Base-by-base conservation (phyloP, 2,797 vertebrate genomes). In the Capromys pilorides region DNA sequence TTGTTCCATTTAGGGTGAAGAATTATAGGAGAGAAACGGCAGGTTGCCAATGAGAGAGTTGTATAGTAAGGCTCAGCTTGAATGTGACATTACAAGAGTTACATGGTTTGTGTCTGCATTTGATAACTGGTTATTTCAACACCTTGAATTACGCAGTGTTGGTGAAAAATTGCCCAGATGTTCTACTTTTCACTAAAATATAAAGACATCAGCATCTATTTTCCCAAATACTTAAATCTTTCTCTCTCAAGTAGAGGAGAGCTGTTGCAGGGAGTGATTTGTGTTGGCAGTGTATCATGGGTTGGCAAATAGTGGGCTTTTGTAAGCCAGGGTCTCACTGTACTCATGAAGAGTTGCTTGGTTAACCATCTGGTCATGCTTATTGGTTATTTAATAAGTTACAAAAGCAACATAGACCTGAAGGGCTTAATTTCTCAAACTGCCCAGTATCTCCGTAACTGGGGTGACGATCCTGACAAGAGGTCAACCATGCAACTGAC, bases 351-450 rank as follows among this genome's bases (percentile, higher is more conserved):
- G 28, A 64, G 39, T 51, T 86, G 33, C 49, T 61, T 86, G 24
- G 41, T 24, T 41, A 24, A 75, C 62, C 24, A 33, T 80, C 45
- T 57, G 16, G 49, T 24, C 51, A 77, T 90, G 66, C 59, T 75
- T 82, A 79, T 80, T 54, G 61, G 33, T 89, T 49, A 95, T 77
- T 67, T 87, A 69, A 78, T 45, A 62, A 82, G 61, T 78, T 51
- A 77, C 61, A 90, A 18, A 80, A 93, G 82, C 39, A 24, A 91
- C 19, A 13, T 5, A 71, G 69, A 45, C 62, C n/a, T 62, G 39
- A 54, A 67, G 81, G 4, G 21, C 33, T 90, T 75, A 86, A 80
- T 64, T 64, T 86, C 49, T 90, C 66, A 67, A 49, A 78, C 9
- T n/a, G 24, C 3, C 31, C 7, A 80, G 33, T 83, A 16, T 75